Evolutionary conservation across 2,888 invertebrate genomes (phyloP).

Genomic region (Axea sp.): DNA sequence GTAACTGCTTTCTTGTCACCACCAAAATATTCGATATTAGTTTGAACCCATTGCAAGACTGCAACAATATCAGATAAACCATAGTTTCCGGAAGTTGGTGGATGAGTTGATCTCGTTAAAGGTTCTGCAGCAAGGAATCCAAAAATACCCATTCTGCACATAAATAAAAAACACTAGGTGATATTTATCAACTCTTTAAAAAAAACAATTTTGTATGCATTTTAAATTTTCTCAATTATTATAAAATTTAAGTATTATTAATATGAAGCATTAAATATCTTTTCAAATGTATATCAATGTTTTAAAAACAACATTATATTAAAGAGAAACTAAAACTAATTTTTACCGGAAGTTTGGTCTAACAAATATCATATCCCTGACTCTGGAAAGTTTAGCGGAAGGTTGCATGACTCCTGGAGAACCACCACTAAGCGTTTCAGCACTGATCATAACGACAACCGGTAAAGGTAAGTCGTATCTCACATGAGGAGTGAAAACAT

Average conservation of each 20-base stretch:
- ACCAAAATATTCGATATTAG: slow-evolving; percentile 91
- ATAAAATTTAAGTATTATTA: background rate
- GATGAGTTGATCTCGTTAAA: slow-evolving; percentile 85
- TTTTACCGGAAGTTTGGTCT: slow-evolving; percentile 89
- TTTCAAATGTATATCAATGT: no score
- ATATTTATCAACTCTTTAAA: no score
- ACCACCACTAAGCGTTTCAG: slow-evolving; percentile 88
- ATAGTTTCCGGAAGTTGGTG: slow-evolving; percentile 91
- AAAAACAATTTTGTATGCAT: no score
- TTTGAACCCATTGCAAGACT: slow-evolving; percentile 88
- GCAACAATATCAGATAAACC: slow-evolving; percentile 89
- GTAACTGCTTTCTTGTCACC: slow-evolving; percentile 90
- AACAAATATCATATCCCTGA: slow-evolving; percentile 91
- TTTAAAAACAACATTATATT: no score
- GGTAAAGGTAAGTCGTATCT: slow-evolving; percentile 89
- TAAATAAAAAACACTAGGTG: no score
- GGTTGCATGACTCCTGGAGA: slow-evolving; percentile 87
- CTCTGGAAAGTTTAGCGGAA: slow-evolving; percentile 87
- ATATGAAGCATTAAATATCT: no score
- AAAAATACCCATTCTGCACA: slow-evolving; percentile 80
- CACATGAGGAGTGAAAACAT: slow-evolving; percentile 90
- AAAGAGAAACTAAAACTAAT: no score
- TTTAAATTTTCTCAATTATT: no score
- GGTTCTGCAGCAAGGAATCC: slow-evolving; percentile 90
- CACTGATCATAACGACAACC: slow-evolving; percentile 90